Percentiles rank a stretch among this genome's conserved stretches.
phyloP scores from a whole-genome alignment of 2,113 vertebrate species.

The Pogona vitticeps region DNA sequence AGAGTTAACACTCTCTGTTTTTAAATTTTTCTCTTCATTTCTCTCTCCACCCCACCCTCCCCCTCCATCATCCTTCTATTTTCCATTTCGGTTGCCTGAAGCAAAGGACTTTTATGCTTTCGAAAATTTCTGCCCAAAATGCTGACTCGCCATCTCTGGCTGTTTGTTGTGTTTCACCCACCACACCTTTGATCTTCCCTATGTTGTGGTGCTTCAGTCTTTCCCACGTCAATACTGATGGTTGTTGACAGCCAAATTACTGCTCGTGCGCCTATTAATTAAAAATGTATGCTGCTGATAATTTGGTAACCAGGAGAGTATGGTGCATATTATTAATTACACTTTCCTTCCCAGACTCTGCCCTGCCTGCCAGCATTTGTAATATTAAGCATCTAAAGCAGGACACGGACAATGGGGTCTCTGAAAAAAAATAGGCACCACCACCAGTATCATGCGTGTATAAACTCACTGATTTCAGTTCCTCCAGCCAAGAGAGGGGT shows the following conservation, averaged over 20 bases:
- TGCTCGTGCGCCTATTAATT: slow-evolving; percentile 68
- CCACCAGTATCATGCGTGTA: not conserved
- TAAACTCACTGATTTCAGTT: not conserved
- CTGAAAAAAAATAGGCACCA: no score
- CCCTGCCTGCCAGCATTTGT: slow-evolving; percentile 51
- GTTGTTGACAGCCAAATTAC: slow-evolving; percentile 71
- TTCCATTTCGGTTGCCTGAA: slow-evolving; percentile 18
- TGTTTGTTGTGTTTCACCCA: slow-evolving; percentile 36
- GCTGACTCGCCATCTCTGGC: slow-evolving; percentile 60
- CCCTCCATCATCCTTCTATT: slow-evolving; percentile 9
- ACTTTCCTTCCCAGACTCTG: slow-evolving; percentile 62
- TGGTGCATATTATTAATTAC: slow-evolving; percentile 68
- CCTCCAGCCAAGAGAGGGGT: not conserved
- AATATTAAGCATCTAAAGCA: slow-evolving; percentile 60
- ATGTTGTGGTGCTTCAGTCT: slow-evolving; percentile 53
- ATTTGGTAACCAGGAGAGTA: slow-evolving; percentile 71
- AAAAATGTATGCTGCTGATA: slow-evolving; percentile 72
- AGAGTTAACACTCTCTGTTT: slow-evolving; percentile 9
- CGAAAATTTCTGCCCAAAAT: slow-evolving; percentile 51
- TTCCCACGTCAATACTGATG: slow-evolving; percentile 57
- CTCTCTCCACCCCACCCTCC: slow-evolving; percentile 17
- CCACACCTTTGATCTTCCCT: slow-evolving; percentile 47
- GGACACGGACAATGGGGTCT: not conserved
- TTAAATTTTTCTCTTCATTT: slow-evolving; percentile 36
- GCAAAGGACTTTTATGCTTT: slow-evolving; percentile 23